These are phyloP conservation scores for Lophura nycthemera DNA, from an alignment of 2,113 vertebrate species.

Conservation along the genomic window DNA sequence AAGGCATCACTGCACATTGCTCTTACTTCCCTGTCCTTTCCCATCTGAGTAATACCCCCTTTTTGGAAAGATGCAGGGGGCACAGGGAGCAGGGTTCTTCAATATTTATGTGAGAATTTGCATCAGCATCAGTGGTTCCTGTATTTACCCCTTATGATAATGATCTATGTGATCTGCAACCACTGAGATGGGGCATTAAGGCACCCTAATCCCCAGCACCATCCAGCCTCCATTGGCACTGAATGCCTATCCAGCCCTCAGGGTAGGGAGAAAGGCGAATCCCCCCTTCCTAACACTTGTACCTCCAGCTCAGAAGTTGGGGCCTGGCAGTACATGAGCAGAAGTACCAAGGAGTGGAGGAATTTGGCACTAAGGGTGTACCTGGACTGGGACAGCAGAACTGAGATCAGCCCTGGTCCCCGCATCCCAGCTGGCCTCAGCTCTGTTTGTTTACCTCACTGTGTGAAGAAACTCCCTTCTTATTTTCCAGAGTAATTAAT, in stretches of 20 bases:
- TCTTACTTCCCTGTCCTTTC: background rate
- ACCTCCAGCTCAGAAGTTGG: background rate
- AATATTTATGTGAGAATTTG: background rate
- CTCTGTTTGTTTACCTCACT: background rate
- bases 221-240: background rate
- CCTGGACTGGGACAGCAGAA: background rate
- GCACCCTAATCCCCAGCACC: background rate
- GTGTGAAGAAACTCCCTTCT: background rate
- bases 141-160: background rate
- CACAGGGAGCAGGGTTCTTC: background rate
- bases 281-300: background rate
- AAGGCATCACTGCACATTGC: background rate
- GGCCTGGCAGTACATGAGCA: background rate
- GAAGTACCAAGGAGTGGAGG: background rate
- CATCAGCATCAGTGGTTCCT: background rate
- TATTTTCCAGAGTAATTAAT: background rate
- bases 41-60: background rate
- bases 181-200: background rate
- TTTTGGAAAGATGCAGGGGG: background rate
- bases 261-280: background rate
- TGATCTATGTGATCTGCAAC: background rate
- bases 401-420: background rate
- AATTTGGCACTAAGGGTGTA: background rate
- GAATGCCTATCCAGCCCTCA: background rate
- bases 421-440: fast-evolving